These are phyloP conservation scores for Pachycephus smyrnensis DNA, from an alignment of 2,888 invertebrate species.

Conservation along the genomic window DNA sequence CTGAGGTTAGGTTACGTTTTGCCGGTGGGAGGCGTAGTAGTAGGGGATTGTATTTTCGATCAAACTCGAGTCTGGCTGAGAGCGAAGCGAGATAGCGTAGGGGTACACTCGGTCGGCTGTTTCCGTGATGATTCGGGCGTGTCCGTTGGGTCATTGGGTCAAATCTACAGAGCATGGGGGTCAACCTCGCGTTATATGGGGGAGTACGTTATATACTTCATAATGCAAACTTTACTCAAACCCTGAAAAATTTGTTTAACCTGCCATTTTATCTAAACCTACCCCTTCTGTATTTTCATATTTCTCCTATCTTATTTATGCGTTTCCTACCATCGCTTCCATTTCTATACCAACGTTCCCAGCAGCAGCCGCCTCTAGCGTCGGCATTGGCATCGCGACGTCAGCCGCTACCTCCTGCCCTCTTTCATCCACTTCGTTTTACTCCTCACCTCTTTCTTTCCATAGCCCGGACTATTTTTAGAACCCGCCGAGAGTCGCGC, in stretches of 20 bases:
- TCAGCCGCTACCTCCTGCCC: too few species aligned
- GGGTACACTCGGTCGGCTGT: constrained; percentile 40
- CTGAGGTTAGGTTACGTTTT: constrained; percentile 1
- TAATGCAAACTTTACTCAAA: constrained; percentile 54
- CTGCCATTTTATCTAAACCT: not conserved
- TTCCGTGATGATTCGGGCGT: constrained; percentile 55
- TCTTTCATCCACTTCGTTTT: too few species aligned
- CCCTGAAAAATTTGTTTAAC: not conserved
- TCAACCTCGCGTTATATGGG: constrained; percentile 44
- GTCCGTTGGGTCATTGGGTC: constrained; percentile 65
- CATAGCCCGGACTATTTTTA: constrained; percentile 8
- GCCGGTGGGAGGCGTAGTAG: constrained; percentile 17
- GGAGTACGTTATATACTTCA: constrained; percentile 36
- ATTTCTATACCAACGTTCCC: too few species aligned
- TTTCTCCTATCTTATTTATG: not conserved
- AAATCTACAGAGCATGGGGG: constrained; percentile 57
- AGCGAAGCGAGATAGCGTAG: constrained; percentile 26
- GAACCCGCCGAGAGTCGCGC: constrained; percentile 14
- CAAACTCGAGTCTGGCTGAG: constrained; percentile 2
- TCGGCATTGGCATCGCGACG: too few species aligned
- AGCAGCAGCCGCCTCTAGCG: too few species aligned
- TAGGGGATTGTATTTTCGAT: not conserved
- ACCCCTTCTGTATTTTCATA: not conserved
- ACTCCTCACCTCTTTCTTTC: too few species aligned
- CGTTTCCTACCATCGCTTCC: too few species aligned